Percentiles rank a stretch among this genome's conserved stretches.
These are phyloP conservation scores for Parotocinclus haroldoi DNA, from an alignment of 2,797 vertebrate species.

Conservation along the genomic window DNA sequence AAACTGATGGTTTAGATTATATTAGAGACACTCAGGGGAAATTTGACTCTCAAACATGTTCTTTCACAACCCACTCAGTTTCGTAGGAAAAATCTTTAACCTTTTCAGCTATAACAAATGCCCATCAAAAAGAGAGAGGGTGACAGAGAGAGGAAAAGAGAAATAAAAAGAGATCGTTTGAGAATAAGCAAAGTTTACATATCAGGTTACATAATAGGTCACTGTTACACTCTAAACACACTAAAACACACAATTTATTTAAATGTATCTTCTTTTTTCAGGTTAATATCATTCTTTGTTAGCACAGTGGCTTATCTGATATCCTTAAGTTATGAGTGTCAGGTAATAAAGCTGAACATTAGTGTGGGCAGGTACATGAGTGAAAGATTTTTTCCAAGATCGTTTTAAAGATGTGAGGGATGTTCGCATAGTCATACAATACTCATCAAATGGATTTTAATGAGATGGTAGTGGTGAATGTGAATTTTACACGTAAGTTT, in stretches of 20 bases:
- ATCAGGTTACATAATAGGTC: too few relatives aligned
- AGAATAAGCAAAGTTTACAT: too few relatives aligned
- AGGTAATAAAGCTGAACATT: constrained; percentile 2
- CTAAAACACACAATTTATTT: constrained; percentile 21
- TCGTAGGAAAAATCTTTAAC: constrained; percentile 95
- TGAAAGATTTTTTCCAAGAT: neutral
- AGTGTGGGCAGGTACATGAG: constrained; percentile 20
- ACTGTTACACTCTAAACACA: constrained; percentile 35
- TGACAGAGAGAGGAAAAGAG: constrained; percentile 4
- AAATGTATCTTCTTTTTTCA: constrained; percentile 21
- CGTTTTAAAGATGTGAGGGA: constrained; percentile 1
- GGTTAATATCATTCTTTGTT: constrained; percentile 5
- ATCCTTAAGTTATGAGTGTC: neutral
- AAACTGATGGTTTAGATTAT: constrained; percentile 98
- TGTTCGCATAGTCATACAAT: neutral
- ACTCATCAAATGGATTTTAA: constrained; percentile 12
- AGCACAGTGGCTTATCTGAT: neutral
- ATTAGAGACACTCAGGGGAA: constrained; percentile 90
- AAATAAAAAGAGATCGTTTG: too few relatives aligned
- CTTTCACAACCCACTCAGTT: constrained; percentile 98
- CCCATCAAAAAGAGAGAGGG: constrained; percentile 59
- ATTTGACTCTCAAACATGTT: constrained; percentile 92
- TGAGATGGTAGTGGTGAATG: neutral
- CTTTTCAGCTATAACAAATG: constrained; percentile 82
- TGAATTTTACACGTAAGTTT: constrained; percentile 7